Conservation (phyloP, 2,113 vertebrate genomes). For the Platichthys flesus region DNA sequence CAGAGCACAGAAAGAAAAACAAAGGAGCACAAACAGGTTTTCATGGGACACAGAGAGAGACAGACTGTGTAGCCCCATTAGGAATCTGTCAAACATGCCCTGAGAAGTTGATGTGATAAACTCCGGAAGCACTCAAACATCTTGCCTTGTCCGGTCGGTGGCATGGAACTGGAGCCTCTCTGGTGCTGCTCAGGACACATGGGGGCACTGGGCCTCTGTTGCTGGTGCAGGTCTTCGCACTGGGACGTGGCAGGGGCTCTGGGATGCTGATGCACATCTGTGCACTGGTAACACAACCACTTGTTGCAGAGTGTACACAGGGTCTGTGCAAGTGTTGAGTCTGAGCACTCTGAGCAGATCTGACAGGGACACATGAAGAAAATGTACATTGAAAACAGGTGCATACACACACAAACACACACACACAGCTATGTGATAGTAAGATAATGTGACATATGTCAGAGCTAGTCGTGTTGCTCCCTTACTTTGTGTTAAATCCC, state of each 20-base stretch:
- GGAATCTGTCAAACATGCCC: conserved; percentile 10
- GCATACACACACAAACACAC: background rate
- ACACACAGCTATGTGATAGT: conserved; percentile 17
- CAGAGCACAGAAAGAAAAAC: conserved; percentile 21
- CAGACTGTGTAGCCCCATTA: background rate
- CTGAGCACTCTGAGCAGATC: conserved; percentile 83
- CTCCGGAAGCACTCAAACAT: background rate
- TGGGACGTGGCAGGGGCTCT: conserved; percentile 48
- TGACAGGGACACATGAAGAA: conserved; percentile 48
- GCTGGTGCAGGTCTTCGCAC: conserved; percentile 69
- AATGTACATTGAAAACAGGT: conserved; percentile 3
- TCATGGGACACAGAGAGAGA: background rate
- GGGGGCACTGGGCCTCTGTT: conserved; percentile 57
- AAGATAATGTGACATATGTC: conserved; percentile 35
- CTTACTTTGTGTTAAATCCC: conserved; percentile 35
- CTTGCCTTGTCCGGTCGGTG: conserved; percentile 70
- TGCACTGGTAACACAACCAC: conserved; percentile 86
- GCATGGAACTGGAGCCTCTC: conserved; percentile 63
- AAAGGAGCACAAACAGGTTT: conserved; percentile 24
- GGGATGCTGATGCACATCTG: conserved; percentile 84
- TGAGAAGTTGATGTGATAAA: conserved; percentile 2
- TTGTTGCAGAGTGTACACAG: conserved; percentile 86
- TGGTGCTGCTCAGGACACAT: conserved; percentile 71
- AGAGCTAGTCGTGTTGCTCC: conserved; percentile 24
- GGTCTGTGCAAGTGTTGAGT: conserved; percentile 80